These are phyloP conservation scores for Chinchilla lanigera DNA, from an alignment of 2,113 vertebrate species.

Conservation along the genomic window DNA sequence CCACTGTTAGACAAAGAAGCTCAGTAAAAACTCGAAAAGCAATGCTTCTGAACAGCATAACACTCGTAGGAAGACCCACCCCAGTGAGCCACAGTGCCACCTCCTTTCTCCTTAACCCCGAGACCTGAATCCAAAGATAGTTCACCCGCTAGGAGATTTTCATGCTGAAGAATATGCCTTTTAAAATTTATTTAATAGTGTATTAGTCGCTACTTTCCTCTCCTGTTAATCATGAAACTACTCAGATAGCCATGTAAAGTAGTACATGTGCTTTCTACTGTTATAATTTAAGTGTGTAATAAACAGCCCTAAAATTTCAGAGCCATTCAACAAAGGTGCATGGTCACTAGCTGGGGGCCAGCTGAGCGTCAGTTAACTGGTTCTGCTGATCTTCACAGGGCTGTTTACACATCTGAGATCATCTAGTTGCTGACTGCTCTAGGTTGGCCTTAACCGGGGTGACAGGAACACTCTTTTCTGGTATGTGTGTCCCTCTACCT, in stretches of 20 bases:
- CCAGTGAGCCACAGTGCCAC: background rate
- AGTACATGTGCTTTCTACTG: background rate
- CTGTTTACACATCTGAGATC: background rate
- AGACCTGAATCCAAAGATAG: background rate
- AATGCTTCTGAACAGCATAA: background rate
- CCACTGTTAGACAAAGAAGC: background rate
- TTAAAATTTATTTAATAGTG: background rate
- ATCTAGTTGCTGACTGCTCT: background rate
- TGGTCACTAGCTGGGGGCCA: background rate
- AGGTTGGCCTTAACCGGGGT: background rate
- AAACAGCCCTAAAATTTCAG: background rate
- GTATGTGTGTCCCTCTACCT: background rate
- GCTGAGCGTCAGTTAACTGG: background rate
- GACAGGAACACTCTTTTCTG: background rate
- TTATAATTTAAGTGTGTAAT: background rate
- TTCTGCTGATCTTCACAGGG: background rate
- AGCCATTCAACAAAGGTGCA: background rate
- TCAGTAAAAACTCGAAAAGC: background rate
- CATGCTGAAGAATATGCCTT: background rate
- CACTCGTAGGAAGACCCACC: background rate
- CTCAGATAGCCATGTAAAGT: background rate
- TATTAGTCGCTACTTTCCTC: background rate
- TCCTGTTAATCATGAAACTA: conserved; percentile 14
- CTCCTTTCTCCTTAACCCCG: background rate
- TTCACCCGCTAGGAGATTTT: background rate